These are phyloP conservation scores for Apoda limacodes DNA, from an alignment of 2,888 invertebrate genomes.

Conservation along the genomic window DNA sequence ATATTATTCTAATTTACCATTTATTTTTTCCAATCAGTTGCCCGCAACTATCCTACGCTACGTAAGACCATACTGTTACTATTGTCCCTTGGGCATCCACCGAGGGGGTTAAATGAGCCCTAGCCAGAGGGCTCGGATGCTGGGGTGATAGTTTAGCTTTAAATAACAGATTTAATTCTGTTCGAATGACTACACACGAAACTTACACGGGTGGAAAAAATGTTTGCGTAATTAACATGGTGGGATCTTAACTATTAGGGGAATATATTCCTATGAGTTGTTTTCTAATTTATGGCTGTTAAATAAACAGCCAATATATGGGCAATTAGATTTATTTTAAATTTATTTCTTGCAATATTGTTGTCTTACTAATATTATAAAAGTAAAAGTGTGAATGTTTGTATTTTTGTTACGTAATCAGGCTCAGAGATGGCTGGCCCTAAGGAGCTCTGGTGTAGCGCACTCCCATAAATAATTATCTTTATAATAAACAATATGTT, in stretches of 20 bases:
- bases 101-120: slow-evolving; percentile 32
- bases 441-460: too few species aligned
- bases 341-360: too few species aligned
- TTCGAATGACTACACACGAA: slow-evolving; percentile 35
- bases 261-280: slow-evolving; percentile 3
- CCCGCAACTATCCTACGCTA: slow-evolving; percentile 26
- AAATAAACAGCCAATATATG: too few species aligned
- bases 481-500: too few species aligned
- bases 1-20: too few species aligned
- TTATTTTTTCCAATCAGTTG: slow-evolving; percentile 31
- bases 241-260: slow-evolving; percentile 27
- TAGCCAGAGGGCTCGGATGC: slow-evolving; percentile 1
- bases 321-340: too few species aligned
- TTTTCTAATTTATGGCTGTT: too few species aligned
- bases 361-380: too few species aligned
- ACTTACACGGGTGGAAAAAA: slow-evolving; percentile 35
- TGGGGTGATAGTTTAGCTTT: slow-evolving; percentile 31
- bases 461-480: too few species aligned
- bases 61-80: slow-evolving; percentile 28
- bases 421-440: too few species aligned
- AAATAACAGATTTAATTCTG: slow-evolving; percentile 58
- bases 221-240: slow-evolving; percentile 36
- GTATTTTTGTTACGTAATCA: too few species aligned
- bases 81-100: slow-evolving; percentile 27
- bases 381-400: too few species aligned